phyloP scores from a whole-genome alignment of 2,113 vertebrate genomes.

The Vanacampus margaritifer region DNA sequence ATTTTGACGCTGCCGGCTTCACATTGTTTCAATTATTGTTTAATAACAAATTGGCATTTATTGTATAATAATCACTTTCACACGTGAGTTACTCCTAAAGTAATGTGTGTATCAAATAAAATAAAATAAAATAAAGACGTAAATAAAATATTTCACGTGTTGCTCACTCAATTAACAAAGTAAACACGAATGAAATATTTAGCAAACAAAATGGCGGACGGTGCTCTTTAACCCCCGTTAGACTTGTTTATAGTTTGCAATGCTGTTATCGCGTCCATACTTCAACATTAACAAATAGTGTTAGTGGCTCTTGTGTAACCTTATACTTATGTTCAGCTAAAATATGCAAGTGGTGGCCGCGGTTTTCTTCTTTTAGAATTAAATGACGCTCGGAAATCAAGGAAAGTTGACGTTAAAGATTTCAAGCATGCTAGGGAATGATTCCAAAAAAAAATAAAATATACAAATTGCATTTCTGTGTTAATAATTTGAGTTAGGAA shows the following conservation, averaged over 20 bases:
- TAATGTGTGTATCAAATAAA: too few relatives aligned
- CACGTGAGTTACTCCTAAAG: too few relatives aligned
- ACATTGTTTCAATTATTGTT: too few relatives aligned
- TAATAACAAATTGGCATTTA: too few relatives aligned
- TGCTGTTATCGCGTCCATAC: slow-evolving; percentile 38
- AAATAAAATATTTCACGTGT: too few relatives aligned
- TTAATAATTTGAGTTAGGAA: neutral
- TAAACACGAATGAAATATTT: too few relatives aligned
- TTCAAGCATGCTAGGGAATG: neutral
- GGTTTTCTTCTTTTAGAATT: slow-evolving; percentile 35
- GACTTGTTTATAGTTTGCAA: slow-evolving; percentile 28
- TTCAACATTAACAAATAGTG: slow-evolving; percentile 38
- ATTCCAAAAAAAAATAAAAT: too few relatives aligned
- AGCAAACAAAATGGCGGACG: neutral
- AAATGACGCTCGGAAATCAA: slow-evolving; percentile 6
- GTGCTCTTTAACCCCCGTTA: neutral
- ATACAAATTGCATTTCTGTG: too few relatives aligned
- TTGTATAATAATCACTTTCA: too few relatives aligned
- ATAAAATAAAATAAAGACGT: too few relatives aligned
- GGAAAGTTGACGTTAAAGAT: neutral
- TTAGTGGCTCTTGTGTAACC: slow-evolving; percentile 23
- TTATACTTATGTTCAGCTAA: slow-evolving; percentile 36
- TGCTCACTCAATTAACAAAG: too few relatives aligned
- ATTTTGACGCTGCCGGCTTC: neutral
- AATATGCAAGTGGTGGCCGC: slow-evolving; percentile 23